Conservation (phyloP, 2,113 vertebrate genomes). For the Apus apus region DNA sequence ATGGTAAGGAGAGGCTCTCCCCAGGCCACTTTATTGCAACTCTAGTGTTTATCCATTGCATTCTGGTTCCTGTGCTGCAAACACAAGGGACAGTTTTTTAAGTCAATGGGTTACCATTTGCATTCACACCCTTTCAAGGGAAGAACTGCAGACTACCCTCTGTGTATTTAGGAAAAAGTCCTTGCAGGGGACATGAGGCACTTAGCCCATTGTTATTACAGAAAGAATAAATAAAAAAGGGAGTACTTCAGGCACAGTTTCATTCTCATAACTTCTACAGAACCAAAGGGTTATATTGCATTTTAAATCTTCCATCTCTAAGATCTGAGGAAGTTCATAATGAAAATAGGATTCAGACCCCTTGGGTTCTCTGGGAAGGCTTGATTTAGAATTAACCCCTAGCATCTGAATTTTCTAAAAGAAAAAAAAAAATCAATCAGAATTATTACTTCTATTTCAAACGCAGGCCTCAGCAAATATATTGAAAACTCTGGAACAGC, state of each 20-base stretch:
- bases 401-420: neutral
- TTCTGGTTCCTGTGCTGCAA: neutral
- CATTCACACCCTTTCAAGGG: neutral
- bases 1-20: neutral
- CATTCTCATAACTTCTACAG: neutral
- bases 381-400: neutral
- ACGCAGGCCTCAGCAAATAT: neutral
- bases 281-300: neutral
- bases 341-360: neutral
- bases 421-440: neutral
- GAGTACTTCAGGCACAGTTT: neutral
- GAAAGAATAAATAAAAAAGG: neutral
- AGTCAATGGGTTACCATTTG: neutral
- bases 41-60: neutral
- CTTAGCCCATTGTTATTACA: neutral
- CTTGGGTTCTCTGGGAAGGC: neutral
- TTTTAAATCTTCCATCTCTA: neutral
- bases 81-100: neutral
- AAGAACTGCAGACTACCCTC: neutral
- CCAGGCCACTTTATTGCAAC: neutral
- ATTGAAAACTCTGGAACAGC: neutral
- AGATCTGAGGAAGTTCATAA: neutral
- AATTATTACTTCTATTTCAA: neutral
- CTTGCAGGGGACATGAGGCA: neutral
- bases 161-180: neutral